Evolutionary conservation across 2,797 vertebrate genomes (phyloP), one percentile per base, ranked within the genome.

Genomic region (Betta splendens): DNA sequence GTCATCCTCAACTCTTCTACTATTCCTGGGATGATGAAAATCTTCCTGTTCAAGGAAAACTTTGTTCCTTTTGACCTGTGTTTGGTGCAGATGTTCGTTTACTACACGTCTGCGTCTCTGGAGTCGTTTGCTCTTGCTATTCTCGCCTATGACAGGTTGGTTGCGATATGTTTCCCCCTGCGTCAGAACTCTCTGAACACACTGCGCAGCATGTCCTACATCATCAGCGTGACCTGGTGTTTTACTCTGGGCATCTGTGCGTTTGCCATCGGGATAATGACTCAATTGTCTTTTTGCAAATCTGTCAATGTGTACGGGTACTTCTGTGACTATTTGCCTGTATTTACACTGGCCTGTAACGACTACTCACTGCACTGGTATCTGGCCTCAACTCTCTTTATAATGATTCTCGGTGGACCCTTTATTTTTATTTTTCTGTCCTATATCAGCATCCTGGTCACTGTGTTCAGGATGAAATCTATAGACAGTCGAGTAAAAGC

Each of bases 291-390:
- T 6, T 92, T 88, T 28, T 92, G 91, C 33, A 69, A 31, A 2
- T 90, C 90, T 9, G 58, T 89, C 2, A 33, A 2, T 7, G 85
- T 91, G 51, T 70, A 77, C 35, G 91, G 90, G 26, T 91, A 89
- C 57, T 92, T 92, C 60, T 92, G 91, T 53, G 89, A 91, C 56
- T 90, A 83, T 25, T 76, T 84, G 0, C 87, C 88, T n/a, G 85
- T 90, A 59, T 89, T 88, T 25, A 64, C 82, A 54, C 77, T 91
- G 0, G 77, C 91, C 10, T 92, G 91, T 51, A 88, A 86, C 5
- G 77, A 90, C 40, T 43, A 64, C 42, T 35, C 77, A 0, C 0
- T 80, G 52, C 87, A 90, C 3, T 90, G 82, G 86, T 53, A 42
- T 7, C 9, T 23, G 0, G 74, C 82, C 0, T 69, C 74, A 0